A percentile compares a stretch with the other conserved stretches of the same genome.
Evolutionary conservation across 2,797 vertebrate genomes (phyloP).

Genomic region (Oophaga sylvatica): DNA sequence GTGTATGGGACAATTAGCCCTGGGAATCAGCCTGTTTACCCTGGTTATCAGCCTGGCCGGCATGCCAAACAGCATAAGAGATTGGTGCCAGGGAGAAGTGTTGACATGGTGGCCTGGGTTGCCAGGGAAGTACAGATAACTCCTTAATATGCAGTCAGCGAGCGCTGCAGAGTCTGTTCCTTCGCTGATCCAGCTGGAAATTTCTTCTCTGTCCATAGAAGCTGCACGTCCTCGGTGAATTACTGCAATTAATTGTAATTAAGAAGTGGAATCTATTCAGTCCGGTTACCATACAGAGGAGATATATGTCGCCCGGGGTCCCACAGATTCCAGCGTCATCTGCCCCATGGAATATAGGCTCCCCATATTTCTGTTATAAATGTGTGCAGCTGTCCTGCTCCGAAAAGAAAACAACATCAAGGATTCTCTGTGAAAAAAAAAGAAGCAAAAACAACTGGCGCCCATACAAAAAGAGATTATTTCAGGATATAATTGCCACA

Average conservation of each 20-base stretch:
- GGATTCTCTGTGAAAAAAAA: conserved; percentile 24
- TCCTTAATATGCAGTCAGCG: conserved; percentile 16
- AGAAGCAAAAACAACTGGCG: conserved; percentile 15
- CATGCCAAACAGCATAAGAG: neutral
- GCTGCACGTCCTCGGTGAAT: neutral
- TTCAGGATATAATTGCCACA: conserved; percentile 43
- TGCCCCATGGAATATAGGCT: neutral
- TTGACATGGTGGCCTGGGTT: conserved; percentile 1
- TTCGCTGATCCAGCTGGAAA: conserved; percentile 1
- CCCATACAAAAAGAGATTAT: conserved; percentile 22
- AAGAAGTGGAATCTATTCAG: neutral
- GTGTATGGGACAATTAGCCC: neutral
- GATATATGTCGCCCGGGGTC: neutral
- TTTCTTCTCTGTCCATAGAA: neutral
- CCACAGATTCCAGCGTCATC: neutral
- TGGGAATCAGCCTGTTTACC: conserved; percentile 17
- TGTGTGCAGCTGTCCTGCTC: conserved; percentile 21
- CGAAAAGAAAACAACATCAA: neutral
- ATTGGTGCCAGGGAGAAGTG: neutral
- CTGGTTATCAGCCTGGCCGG: neutral
- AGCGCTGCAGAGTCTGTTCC: neutral
- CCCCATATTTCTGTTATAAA: neutral
- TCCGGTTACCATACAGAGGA: neutral
- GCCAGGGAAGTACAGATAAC: neutral
- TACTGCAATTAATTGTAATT: neutral